Conservation (phyloP, 2,888 invertebrate species). For the Parthenolecanium corni region DNA sequence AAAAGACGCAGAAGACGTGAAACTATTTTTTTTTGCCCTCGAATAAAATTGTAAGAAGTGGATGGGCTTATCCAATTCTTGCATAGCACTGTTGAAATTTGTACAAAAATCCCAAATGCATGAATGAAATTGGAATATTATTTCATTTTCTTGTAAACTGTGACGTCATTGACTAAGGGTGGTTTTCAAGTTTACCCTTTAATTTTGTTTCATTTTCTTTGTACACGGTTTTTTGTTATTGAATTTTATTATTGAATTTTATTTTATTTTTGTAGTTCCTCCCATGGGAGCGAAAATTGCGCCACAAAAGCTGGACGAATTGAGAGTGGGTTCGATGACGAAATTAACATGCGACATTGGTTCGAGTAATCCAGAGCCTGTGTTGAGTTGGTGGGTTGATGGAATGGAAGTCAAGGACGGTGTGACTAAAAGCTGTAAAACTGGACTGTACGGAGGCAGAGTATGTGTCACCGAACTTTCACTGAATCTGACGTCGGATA, state of each 20-base stretch:
- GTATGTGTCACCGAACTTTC: conserved; percentile 67
- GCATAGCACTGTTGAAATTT: no score
- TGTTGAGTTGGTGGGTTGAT: conserved; percentile 77
- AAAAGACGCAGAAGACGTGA: no score
- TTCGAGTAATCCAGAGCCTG: conserved; percentile 82
- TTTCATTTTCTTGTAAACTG: no score
- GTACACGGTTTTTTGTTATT: background rate
- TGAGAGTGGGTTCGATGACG: conserved; percentile 67
- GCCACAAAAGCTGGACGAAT: conserved; percentile 63
- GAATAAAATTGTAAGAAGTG: no score
- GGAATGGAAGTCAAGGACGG: conserved; percentile 50
- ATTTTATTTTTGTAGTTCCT: conserved; percentile 52
- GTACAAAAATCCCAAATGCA: no score
- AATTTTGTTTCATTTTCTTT: background rate
- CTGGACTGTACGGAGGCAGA: conserved; percentile 75
- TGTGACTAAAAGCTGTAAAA: conserved; percentile 58
- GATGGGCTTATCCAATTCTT: no score
- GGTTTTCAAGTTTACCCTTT: no score
- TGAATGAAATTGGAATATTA: no score
- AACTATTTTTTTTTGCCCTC: no score
- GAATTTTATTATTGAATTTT: background rate
- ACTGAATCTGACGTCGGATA: conserved; percentile 67
- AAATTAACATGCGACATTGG: conserved; percentile 81
- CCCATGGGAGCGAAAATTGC: conserved; percentile 78
- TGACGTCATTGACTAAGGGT: no score